Evolutionary conservation across 2,113 vertebrate genomes (phyloP), one percentile per base, ranked within the genome.

Genomic region (Cyprinodon brontotheroides): DNA sequence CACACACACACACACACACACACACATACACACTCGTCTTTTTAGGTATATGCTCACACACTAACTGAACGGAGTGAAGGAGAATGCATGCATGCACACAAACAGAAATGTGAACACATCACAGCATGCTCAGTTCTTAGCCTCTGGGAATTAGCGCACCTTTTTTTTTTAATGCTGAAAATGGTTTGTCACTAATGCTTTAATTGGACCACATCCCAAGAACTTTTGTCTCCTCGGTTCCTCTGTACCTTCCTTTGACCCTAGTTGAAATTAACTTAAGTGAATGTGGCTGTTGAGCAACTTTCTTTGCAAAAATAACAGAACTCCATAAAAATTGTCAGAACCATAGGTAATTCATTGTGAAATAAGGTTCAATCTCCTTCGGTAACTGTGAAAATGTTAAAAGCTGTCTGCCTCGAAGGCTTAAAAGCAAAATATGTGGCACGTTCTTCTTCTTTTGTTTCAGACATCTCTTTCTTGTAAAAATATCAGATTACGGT

Each of bases 401-500:
- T 66, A 83, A 77, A 73, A 57, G 70, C 69, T 65, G 70, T 76
- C 73, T 89, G 91, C 89, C 88, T 88, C 5, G 40, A 61, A 90
- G 92, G 90, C 86, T 82, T 75, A 62, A 87, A 87, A 81, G 70
- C 86, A 82, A 88, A 90, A 87, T 85, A 79, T 85, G 85, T 81
- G 86, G 89, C 92, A 91, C 89, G 74, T 77, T 92, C 90, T 89
- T 83, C 71, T 85, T 73, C 90, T 90, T 89, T 84, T 92, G 84
- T 93, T 91, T 89, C 75, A 90, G 91, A 92, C 91, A 92, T 87
- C 80, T 65, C 84, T 92, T 83, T 91, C 91, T 91, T 93, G 92
- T 93, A 66, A 83, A 90, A 91, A 89, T 92, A 92, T 93, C 89
- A 57, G 81, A 86, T 93, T 93, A 86, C 91, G 50, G 76, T 43